Evolutionary conservation across 2,113 vertebrate genomes (phyloP), one percentile per base, ranked within the genome.

Genomic region (Xyrauchen texanus): DNA sequence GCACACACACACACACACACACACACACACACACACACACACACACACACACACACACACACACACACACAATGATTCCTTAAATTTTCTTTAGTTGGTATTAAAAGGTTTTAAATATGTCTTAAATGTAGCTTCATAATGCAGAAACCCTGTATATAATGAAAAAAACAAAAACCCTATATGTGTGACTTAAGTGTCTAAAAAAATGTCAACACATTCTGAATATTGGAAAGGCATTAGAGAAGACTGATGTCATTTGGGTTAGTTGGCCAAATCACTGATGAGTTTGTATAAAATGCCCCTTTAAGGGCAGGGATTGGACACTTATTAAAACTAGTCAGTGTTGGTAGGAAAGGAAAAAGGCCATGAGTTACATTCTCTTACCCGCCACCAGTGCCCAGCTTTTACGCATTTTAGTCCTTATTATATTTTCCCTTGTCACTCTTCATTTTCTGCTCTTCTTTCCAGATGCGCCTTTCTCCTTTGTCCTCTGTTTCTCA

Each of bases 371-470:
- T 74, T 49, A 73, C 61, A 60, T 9, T 15, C n/a, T 11, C 45
- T 73, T 9, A 60, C 0, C 44, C 7, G 6, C 42, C 67, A 42
- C 49, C 68, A 34, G 21, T 5, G 16, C 49, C 6, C n/a, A 49
- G 16, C n/a, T n/a, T n/a, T 13, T 45, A 57, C 0, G 55, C n/a
- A 13, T 76, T 68, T 57, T 77, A 62, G 76, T 76, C 44, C 7
- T 55, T 78, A 13, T 60, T 67, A 12, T 68, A 79, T 73, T 74
- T 64, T 62, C 44, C 12, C 73, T 73, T 11, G 42, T 60, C 77
- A 76, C 70, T 68, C 34, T 65, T 80, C 78, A 81, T 45, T 12
- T 6, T 13, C 55, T 34, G 7, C 5, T 58, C 15, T 34, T 11
- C 15, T 58, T 58, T n/a, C n/a, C 21, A 34, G 21, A 34, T 34